These are phyloP conservation scores for Poecilia latipinna DNA, from an alignment of 2,113 vertebrate genomes.

Conservation along the genomic window DNA sequence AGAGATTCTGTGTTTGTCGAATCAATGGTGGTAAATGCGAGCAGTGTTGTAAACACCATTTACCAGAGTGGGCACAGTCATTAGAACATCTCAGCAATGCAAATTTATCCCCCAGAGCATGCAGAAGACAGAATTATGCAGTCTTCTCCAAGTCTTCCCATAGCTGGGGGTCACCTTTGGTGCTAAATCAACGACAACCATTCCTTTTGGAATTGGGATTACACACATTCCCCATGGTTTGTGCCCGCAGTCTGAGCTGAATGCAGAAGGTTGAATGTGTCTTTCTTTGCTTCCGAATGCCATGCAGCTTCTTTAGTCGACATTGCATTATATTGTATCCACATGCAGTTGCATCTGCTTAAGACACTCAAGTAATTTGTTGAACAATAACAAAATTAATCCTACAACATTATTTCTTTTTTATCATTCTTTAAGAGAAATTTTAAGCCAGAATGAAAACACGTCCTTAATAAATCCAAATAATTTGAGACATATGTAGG, in stretches of 20 bases:
- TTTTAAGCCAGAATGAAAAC: too few relatives aligned
- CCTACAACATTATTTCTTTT: not conserved
- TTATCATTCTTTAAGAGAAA: too few relatives aligned
- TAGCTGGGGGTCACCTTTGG: slow-evolving; percentile 69
- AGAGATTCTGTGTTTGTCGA: slow-evolving; percentile 6
- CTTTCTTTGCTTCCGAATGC: slow-evolving; percentile 12
- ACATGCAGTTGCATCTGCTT: not conserved
- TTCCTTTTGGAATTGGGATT: slow-evolving; percentile 68
- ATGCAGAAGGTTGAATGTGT: slow-evolving; percentile 12
- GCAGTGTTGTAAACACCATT: slow-evolving; percentile 21
- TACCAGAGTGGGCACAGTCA: slow-evolving; percentile 10
- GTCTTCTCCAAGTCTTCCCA: slow-evolving; percentile 51
- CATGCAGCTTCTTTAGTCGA: slow-evolving; percentile 18
- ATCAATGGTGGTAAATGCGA: slow-evolving; percentile 15
- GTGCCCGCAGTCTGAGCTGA: slow-evolving; percentile 33
- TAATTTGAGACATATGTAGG: not conserved
- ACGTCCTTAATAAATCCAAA: not conserved
- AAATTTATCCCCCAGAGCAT: slow-evolving; percentile 47
- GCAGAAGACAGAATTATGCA: slow-evolving; percentile 61
- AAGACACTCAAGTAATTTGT: not conserved
- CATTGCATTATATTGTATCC: not conserved
- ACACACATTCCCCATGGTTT: slow-evolving; percentile 52
- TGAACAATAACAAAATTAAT: not conserved
- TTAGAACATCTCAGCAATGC: slow-evolving; percentile 46
- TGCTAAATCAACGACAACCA: slow-evolving; percentile 49